Conservation (phyloP, 2,888 invertebrate species). For the Stratiomys singularior region DNA sequence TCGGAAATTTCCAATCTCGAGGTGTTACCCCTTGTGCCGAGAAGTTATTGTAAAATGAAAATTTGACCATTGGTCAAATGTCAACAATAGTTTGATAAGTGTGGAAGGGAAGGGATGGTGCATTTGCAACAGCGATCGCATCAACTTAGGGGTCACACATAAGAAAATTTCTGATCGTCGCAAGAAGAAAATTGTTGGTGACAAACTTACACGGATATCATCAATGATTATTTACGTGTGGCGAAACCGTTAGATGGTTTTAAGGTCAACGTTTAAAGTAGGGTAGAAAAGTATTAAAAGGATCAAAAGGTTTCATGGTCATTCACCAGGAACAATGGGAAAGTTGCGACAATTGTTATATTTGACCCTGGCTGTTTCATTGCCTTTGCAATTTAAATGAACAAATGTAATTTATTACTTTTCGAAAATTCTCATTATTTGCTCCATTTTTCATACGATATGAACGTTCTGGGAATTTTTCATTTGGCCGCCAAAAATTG, state of each 20-base stretch:
- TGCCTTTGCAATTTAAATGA: constrained; percentile 24
- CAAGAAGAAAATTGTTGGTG: neutral
- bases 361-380: constrained; percentile 20
- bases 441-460: constrained; percentile 25
- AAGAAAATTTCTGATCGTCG: constrained; percentile 31
- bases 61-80: constrained; percentile 50
- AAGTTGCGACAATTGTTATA: constrained; percentile 31
- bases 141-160: constrained; percentile 37
- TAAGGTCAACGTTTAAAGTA: constrained; percentile 23
- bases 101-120: constrained; percentile 34
- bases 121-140: constrained; percentile 8
- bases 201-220: constrained; percentile 3
- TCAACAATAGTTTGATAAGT: constrained; percentile 46
- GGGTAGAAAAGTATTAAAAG: constrained; percentile 39
- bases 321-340: constrained; percentile 8
- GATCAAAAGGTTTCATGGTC: constrained; percentile 29
- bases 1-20: neutral
- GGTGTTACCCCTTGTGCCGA: constrained; percentile 22
- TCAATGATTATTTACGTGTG: constrained; percentile 19
- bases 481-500: neutral
- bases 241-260: constrained; percentile 13
- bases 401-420: constrained; percentile 34
- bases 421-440: constrained; percentile 19
- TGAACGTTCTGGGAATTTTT: neutral
- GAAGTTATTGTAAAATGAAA: constrained; percentile 43